phyloP scores from a whole-genome alignment of 2,888 invertebrate species.

The Philereme transversata region DNA sequence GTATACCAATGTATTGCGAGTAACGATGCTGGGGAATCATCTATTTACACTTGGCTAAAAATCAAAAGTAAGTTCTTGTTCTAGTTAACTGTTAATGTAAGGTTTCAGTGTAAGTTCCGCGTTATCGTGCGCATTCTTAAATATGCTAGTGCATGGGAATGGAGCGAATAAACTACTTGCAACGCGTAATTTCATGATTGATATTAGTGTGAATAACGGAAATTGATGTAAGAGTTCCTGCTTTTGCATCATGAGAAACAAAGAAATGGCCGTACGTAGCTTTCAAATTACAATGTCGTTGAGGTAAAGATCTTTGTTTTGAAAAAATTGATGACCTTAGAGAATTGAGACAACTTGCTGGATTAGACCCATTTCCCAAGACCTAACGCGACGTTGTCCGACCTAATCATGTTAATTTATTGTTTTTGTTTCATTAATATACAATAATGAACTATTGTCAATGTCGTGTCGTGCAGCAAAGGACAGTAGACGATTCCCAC shows the following conservation, averaged over 20 bases:
- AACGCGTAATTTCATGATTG: constrained; percentile 34
- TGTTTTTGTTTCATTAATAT: constrained; percentile 29
- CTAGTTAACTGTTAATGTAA: constrained; percentile 16
- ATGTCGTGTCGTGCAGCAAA: constrained; percentile 67
- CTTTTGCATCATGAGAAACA: background rate
- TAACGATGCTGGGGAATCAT: constrained; percentile 96
- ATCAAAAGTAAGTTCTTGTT: constrained; percentile 93
- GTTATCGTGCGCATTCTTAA: constrained; percentile 34
- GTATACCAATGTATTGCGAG: constrained; percentile 97
- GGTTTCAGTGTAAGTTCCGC: constrained; percentile 33
- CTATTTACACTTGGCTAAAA: constrained; percentile 95
- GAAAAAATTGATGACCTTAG: too few relatives aligned
- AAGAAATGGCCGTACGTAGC: too few relatives aligned
- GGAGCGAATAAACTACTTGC: constrained; percentile 28
- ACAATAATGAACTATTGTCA: constrained; percentile 45
- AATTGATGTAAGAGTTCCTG: constrained; percentile 14
- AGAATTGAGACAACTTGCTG: too few relatives aligned
- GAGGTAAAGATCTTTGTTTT: too few relatives aligned
- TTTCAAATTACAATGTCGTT: too few relatives aligned
- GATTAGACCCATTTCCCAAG: background rate
- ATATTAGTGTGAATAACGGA: constrained; percentile 20
- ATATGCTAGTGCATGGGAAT: constrained; percentile 36
- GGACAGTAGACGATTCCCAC: constrained; percentile 75
- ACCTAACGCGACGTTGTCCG: constrained; percentile 8
- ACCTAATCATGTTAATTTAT: constrained; percentile 26